phyloP scores from a whole-genome alignment of 2,797 vertebrate genomes.

The Pitangus sulphuratus region DNA sequence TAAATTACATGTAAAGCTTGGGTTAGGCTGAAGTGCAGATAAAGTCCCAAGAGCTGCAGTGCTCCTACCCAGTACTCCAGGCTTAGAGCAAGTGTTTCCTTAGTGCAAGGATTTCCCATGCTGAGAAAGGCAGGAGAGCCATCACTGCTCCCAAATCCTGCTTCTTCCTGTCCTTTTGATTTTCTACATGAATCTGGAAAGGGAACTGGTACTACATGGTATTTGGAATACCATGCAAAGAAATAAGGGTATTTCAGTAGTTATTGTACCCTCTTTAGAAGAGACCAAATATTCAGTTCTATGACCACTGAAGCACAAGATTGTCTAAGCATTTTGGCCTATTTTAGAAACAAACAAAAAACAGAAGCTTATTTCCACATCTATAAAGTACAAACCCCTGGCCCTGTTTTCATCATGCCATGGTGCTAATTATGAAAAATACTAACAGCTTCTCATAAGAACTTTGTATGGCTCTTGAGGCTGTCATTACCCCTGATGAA shows the following conservation, averaged over 20 bases:
- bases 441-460: background rate
- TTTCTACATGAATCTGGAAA: background rate
- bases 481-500: background rate
- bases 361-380: background rate
- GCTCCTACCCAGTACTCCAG: background rate
- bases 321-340: background rate
- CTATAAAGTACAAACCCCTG: background rate
- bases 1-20: background rate
- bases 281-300: background rate
- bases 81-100: background rate
- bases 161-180: background rate
- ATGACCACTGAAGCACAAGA: background rate
- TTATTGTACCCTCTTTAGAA: background rate
- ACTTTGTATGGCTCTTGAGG: background rate
- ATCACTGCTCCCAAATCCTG: background rate
- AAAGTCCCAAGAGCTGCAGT: background rate
- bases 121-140: background rate
- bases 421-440: background rate
- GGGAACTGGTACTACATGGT: background rate
- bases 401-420: background rate
- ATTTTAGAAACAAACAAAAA: background rate
- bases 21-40: background rate
- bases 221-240: background rate
- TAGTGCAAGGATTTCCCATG: background rate
- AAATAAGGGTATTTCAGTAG: background rate